Evolutionary conservation across 2,888 invertebrate species (phyloP).

Genomic region (Aspidiotus rigidus): DNA sequence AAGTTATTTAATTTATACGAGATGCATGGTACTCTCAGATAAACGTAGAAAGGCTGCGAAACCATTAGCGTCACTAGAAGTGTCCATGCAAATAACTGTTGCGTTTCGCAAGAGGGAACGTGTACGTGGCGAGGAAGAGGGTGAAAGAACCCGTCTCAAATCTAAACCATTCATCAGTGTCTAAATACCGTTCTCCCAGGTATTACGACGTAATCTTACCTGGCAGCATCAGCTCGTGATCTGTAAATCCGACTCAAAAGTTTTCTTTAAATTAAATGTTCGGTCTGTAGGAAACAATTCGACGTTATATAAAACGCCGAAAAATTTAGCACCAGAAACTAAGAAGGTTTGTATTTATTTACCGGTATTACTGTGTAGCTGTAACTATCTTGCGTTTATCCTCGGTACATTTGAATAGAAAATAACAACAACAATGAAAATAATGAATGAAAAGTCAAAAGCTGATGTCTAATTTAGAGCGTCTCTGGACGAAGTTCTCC

Average conservation of each 20-base stretch:
- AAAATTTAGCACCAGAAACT: neutral
- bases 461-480: no score
- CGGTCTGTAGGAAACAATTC: neutral
- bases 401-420: no score
- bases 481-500: no score
- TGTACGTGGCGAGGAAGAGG: neutral
- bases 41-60: slow-evolving; percentile 23
- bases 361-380: no score
- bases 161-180: slow-evolving; percentile 31
- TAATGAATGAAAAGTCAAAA: no score
- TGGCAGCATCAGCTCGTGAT: neutral
- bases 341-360: no score
- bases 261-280: slow-evolving; percentile 3
- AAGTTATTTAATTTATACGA: slow-evolving; percentile 29
- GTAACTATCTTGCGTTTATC: no score
- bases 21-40: slow-evolving; percentile 28
- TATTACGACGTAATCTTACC: slow-evolving; percentile 21
- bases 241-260: slow-evolving; percentile 1
- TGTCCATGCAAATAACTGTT: slow-evolving; percentile 31
- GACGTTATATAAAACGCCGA: neutral
- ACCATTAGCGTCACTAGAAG: slow-evolving; percentile 15
- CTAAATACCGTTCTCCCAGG: slow-evolving; percentile 21
- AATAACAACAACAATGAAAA: no score
- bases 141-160: slow-evolving; percentile 6
- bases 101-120: slow-evolving; percentile 20